Conservation (phyloP, 2,113 vertebrate genomes). For the Potamarius usumacintae region DNA sequence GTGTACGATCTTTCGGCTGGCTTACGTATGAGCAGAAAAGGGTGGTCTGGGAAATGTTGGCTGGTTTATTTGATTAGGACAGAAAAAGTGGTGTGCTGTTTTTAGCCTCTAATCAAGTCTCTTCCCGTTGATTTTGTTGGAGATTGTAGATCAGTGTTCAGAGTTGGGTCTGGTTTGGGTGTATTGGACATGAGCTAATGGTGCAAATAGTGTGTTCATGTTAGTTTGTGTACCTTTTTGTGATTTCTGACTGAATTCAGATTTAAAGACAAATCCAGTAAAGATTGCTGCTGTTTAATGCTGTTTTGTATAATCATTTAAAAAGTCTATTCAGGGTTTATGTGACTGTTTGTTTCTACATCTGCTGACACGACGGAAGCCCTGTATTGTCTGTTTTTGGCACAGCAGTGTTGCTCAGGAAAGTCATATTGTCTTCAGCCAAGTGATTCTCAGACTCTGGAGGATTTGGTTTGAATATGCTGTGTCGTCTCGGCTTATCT, state of each 20-base stretch:
- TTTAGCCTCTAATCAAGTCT: neutral
- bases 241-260: neutral
- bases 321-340: neutral
- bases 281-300: neutral
- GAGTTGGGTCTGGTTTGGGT: neutral
- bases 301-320: neutral
- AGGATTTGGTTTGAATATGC: slow-evolving; percentile 8
- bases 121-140: neutral
- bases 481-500: neutral
- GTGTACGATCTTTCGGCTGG: too few species aligned
- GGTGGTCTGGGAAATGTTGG: neutral
- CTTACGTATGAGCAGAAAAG: neutral
- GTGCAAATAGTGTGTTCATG: neutral
- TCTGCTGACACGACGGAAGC: slow-evolving; percentile 13
- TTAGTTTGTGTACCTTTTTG: too few species aligned
- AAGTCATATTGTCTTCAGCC: slow-evolving; percentile 16
- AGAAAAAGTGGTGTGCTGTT: neutral
- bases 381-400: slow-evolving; percentile 16
- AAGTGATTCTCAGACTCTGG: slow-evolving; percentile 11
- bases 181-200: neutral
- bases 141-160: neutral
- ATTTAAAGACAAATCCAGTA: neutral
- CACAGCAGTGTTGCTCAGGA: neutral
- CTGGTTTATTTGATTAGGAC: neutral
- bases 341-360: neutral